Evolutionary conservation across 1,140 invertebrate genomes (phyloP).

Genomic region (Drosophila leontia): DNA sequence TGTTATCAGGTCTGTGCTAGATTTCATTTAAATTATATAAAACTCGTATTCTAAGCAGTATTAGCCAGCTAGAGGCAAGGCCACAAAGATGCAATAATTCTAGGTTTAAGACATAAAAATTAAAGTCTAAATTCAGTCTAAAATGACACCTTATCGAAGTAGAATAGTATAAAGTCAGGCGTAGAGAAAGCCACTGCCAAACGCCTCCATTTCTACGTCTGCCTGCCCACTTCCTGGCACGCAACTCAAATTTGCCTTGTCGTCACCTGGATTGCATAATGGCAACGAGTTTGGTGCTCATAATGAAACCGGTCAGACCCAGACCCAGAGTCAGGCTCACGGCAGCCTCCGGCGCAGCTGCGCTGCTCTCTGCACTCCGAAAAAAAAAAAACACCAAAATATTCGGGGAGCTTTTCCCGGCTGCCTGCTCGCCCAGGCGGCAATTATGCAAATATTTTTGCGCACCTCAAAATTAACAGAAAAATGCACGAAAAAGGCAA

Average conservation of each 20-base stretch:
- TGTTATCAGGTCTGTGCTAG: conserved; percentile 5
- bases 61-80: not conserved
- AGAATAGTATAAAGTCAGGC: conserved; percentile 11
- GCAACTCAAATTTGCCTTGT: conserved; percentile 76
- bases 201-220: conserved; percentile 51
- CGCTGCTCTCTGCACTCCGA: conserved; percentile 36
- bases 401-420: conserved; percentile 64
- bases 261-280: conserved; percentile 80
- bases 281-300: conserved; percentile 63
- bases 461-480: conserved; percentile 57
- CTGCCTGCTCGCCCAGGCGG: conserved; percentile 62
- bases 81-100: not conserved
- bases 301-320: conserved; percentile 71
- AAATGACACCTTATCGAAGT: conserved; percentile 1
- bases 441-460: conserved; percentile 82
- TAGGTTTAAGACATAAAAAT: not conserved
- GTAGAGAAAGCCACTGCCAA: conserved; percentile 29
- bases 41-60: not conserved
- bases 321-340: conserved; percentile 32
- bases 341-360: conserved; percentile 47
- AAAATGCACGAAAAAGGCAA: conserved; percentile 15
- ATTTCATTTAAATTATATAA: not conserved
- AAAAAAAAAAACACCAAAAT: conserved; percentile 34
- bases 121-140: not conserved
- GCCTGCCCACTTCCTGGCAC: conserved; percentile 73